These are phyloP conservation scores for Ornithoptera priamus DNA, from an alignment of 2,888 invertebrate genomes.

Conservation along the genomic window DNA sequence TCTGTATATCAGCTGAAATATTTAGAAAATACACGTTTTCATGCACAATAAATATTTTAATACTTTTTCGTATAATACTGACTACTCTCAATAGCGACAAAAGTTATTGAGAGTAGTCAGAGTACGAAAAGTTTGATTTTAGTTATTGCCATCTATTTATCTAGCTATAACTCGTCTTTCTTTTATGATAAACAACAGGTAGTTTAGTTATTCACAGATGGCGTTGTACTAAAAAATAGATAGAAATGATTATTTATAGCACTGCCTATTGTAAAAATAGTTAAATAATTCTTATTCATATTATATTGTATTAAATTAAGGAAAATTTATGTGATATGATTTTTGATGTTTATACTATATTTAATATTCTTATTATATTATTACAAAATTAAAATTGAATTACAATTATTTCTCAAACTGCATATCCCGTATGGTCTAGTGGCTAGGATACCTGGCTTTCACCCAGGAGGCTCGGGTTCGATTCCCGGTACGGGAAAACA, in stretches of 20 bases:
- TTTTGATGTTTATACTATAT: not conserved
- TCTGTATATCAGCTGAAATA: no score
- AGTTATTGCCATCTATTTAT: not conserved
- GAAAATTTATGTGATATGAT: not conserved
- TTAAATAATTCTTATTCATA: not conserved
- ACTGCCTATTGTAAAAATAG: not conserved
- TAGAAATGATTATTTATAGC: not conserved
- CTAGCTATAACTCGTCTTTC: not conserved
- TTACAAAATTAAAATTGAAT: no score
- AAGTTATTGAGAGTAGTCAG: not conserved
- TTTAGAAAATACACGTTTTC: no score
- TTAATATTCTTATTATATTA: not conserved
- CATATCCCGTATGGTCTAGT: slow-evolving; percentile 77
- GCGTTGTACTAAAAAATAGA: not conserved
- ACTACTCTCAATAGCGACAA: not conserved
- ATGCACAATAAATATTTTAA: not conserved
- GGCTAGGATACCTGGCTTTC: slow-evolving; percentile 85
- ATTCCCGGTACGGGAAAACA: slow-evolving; percentile 78
- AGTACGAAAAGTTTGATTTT: not conserved
- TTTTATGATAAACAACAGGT: not conserved
- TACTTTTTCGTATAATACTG: not conserved
- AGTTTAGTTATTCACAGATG: not conserved
- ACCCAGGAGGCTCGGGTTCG: slow-evolving; percentile 87
- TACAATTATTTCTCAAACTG: not conserved
- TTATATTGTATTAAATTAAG: not conserved